phyloP scores from a whole-genome alignment of 2,797 vertebrate genomes.

The Lagorchestes hirsutus region DNA sequence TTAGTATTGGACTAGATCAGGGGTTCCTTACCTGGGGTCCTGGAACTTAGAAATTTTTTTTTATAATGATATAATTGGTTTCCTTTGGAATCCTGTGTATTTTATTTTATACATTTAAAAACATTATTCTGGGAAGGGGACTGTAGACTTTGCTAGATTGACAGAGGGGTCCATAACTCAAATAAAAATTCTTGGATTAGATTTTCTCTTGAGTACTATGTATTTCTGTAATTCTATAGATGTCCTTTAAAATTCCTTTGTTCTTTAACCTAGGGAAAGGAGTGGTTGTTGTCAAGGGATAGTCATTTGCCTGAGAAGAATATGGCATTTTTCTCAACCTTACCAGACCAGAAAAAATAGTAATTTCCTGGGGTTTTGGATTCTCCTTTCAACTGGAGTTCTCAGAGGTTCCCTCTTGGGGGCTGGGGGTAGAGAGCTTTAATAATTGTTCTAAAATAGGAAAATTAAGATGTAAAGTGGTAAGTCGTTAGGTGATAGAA shows the following conservation, averaged over 20 bases:
- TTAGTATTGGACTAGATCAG: neutral
- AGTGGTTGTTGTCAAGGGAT: constrained; percentile 52
- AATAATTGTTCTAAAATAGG: constrained; percentile 1
- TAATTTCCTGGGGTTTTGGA: constrained; percentile 53
- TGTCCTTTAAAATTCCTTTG: neutral
- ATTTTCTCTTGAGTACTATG: neutral
- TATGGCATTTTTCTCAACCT: constrained; percentile 53
- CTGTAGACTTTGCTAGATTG: neutral
- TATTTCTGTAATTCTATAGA: neutral
- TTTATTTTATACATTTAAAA: neutral
- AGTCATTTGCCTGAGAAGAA: constrained; percentile 35
- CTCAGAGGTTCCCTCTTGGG: constrained; percentile 2
- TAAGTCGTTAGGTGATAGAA: neutral
- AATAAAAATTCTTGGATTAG: neutral
- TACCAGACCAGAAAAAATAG: constrained; percentile 38
- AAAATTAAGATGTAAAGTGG: neutral
- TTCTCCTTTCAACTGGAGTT: constrained; percentile 8
- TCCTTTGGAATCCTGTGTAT: neutral
- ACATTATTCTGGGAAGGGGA: neutral
- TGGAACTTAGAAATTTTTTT: neutral
- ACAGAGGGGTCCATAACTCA: neutral
- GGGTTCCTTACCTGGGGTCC: neutral
- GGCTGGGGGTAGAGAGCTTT: neutral
- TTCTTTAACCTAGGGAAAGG: neutral
- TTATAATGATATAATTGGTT: neutral